phyloP scores from a whole-genome alignment of 2,113 vertebrate genomes.

The Psittacula cyanocephala region DNA sequence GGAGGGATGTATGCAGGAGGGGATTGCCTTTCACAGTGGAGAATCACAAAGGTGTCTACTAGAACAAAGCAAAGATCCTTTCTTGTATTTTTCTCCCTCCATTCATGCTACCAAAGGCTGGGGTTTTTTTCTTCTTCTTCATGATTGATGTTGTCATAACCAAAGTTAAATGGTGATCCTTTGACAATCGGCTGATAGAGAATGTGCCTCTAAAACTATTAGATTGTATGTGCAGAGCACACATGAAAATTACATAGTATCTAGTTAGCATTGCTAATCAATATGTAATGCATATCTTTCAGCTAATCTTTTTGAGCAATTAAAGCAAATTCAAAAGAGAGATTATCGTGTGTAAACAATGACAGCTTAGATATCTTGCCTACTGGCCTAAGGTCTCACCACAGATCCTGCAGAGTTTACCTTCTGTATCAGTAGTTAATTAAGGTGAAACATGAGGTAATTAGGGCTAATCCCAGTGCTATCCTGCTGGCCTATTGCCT shows the following conservation, averaged over 20 bases:
- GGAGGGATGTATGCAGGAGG: not conserved
- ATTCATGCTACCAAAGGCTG: not conserved
- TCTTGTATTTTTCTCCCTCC: not conserved
- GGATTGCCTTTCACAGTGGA: slow-evolving; percentile 33
- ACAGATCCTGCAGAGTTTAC: slow-evolving; percentile 76
- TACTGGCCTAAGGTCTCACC: slow-evolving; percentile 69
- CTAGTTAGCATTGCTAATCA: slow-evolving; percentile 61
- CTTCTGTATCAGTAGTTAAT: slow-evolving; percentile 83
- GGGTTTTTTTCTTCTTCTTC: not conserved
- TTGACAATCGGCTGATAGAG: not conserved
- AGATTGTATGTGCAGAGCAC: not conserved
- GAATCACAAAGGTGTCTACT: not conserved
- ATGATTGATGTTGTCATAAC: not conserved
- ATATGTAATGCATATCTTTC: slow-evolving; percentile 38
- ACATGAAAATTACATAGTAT: not conserved
- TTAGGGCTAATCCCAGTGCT: slow-evolving; percentile 77
- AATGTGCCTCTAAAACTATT: not conserved
- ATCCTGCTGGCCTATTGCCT: slow-evolving; percentile 76
- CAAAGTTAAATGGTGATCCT: slow-evolving; percentile 26
- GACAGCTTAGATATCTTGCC: slow-evolving; percentile 68
- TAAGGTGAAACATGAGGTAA: slow-evolving; percentile 85
- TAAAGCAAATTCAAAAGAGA: slow-evolving; percentile 75
- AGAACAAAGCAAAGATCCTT: not conserved
- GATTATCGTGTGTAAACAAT: slow-evolving; percentile 79
- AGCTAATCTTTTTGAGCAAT: slow-evolving; percentile 75